Evolutionary conservation across 1,140 invertebrate species (phyloP).

Genomic region (Epicauta chinensis): DNA sequence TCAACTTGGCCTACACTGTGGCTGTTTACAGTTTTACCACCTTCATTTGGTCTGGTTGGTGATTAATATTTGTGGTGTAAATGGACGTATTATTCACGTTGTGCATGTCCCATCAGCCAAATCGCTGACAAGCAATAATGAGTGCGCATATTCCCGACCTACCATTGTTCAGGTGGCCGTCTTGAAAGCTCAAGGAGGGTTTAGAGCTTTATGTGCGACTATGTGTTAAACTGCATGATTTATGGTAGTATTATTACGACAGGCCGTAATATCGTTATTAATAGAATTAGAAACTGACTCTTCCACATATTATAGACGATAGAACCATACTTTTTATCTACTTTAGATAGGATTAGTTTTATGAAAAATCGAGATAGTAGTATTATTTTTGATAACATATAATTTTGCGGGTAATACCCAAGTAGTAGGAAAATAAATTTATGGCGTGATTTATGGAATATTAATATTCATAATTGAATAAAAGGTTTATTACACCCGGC

Average conservation of each 20-base stretch:
- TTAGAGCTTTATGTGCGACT: slow-evolving; percentile 9
- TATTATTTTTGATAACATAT: too few relatives aligned
- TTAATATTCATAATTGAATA: too few relatives aligned
- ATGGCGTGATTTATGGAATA: too few relatives aligned
- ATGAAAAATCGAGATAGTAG: too few relatives aligned
- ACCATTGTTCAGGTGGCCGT: slow-evolving; percentile 14
- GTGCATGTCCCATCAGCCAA: slow-evolving; percentile 13
- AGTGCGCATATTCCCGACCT: slow-evolving; percentile 12
- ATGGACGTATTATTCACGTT: slow-evolving; percentile 6
- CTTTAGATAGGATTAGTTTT: too few relatives aligned
- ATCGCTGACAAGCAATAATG: slow-evolving; percentile 12
- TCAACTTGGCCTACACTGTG: too few relatives aligned
- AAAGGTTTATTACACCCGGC: slow-evolving; percentile 14
- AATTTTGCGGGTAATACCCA: too few relatives aligned
- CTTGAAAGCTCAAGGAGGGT: slow-evolving; percentile 14
- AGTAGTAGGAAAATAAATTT: too few relatives aligned
- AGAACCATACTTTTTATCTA: too few relatives aligned
- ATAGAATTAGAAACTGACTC: slow-evolving; percentile 12
- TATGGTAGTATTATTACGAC: slow-evolving; percentile 14
- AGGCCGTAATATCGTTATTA: slow-evolving; percentile 14
- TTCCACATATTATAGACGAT: slow-evolving; percentile 1
- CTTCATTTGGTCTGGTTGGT: background rate
- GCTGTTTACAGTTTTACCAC: too few relatives aligned
- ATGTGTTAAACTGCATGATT: slow-evolving; percentile 15
- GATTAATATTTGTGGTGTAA: slow-evolving; percentile 11